Evolutionary conservation across 2,797 vertebrate genomes (phyloP).

Genomic region (Leuciscus waleckii): DNA sequence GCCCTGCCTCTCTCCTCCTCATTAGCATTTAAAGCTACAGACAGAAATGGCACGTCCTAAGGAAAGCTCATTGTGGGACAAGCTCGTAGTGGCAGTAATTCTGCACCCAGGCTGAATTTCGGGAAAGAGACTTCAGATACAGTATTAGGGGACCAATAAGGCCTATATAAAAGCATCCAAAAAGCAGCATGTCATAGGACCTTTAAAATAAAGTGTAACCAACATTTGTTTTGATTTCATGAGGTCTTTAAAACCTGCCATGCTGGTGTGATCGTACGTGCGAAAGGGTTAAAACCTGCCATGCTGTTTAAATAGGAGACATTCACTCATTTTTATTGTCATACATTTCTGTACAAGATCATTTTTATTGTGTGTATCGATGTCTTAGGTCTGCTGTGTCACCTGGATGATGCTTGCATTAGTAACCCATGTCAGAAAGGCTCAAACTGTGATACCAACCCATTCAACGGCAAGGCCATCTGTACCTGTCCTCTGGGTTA

Average conservation of each 20-base stretch:
- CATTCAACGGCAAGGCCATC: constrained; percentile 89
- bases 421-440: constrained; percentile 95
- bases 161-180: too few species aligned
- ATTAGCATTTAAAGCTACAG: too few species aligned
- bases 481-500: constrained; percentile 92
- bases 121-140: too few species aligned
- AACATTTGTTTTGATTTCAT: not conserved
- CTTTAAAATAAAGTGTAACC: too few species aligned
- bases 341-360: not conserved
- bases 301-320: not conserved
- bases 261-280: too few species aligned
- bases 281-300: not conserved
- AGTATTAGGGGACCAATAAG: too few species aligned
- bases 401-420: constrained; percentile 90
- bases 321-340: not conserved
- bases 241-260: not conserved
- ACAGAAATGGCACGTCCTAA: too few species aligned
- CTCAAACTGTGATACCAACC: constrained; percentile 94
- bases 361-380: constrained; percentile 1
- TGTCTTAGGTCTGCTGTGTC: constrained; percentile 87
- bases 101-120: too few species aligned
- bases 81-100: too few species aligned
- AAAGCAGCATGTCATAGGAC: too few species aligned
- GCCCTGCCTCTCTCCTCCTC: too few species aligned
- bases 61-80: too few species aligned